Base-by-base conservation (phyloP, 2,888 invertebrate species). In the Crocallis elinguaria region DNA sequence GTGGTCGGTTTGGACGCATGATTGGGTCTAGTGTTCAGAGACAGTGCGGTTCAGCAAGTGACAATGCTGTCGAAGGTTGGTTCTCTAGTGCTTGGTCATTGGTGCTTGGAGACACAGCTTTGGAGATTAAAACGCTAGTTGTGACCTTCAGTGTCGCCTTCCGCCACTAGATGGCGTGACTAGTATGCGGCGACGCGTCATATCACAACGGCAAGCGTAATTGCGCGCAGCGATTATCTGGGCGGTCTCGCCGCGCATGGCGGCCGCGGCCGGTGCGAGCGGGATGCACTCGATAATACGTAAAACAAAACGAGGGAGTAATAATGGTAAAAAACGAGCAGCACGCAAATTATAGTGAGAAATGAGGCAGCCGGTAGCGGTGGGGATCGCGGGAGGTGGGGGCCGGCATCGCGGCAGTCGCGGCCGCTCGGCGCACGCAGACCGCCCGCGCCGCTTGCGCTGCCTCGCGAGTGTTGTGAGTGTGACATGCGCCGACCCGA, bases 281-380 rank as follows among this genome's bases (percentile, higher is more conserved):
- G 90, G 91, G 91, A 90, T 91, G 91, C 90, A 90, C 88, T 90
- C 90, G 90, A 89, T 90, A 90, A 90, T 88, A 88, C 90, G 89
- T 90, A 88, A 89, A 91, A 90, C 90, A 90, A 90, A 90, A 90
- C 91, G 89, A 88, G 92, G 90, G 87, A 88, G 90, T 90, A 90
- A 90, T 91, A 89, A 92, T 89, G 88, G 88, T 90, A 89, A 91
- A 91, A 91, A 91, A 91, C 89, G 88, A 90, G 83, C 87, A 87
- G 71, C 89, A 91, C 91, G 91, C 90, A 91, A 91, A 91, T 91
- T 91, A 91, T 89, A 90, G 90, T 91, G 92, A 89, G 91, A 91
- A 91, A 90, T 88, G 88, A 88, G 89, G 87, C 88, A 89, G 88
- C 86, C 89, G 90, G 90, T 90, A 90, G 91, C 89, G 91, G 89